Percentiles rank a stretch among this genome's conserved stretches.
Conservation (phyloP, 2,888 invertebrate species). For the Eupithecia inturbata region DNA sequence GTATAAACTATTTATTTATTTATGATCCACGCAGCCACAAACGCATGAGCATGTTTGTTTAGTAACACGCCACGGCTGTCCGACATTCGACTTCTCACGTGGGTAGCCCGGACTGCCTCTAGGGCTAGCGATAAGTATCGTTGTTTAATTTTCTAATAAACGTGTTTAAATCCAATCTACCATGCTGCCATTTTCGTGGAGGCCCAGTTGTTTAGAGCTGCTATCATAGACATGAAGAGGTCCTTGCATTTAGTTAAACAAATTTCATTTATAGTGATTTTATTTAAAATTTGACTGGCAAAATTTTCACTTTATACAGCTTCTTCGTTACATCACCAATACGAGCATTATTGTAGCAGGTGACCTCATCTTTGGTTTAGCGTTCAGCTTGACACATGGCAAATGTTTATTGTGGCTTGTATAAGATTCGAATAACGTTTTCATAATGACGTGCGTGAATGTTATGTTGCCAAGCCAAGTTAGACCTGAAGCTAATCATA, state of each 20-base stretch:
- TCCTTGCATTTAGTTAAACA: neutral
- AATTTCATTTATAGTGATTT: neutral
- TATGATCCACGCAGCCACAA: neutral
- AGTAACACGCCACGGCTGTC: neutral
- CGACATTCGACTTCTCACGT: constrained; percentile 3
- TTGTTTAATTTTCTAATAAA: constrained; percentile 9
- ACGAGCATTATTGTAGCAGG: constrained; percentile 11
- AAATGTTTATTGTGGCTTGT: constrained; percentile 3
- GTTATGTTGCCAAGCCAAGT: neutral
- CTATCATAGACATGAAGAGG: neutral
- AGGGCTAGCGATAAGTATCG: neutral
- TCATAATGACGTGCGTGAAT: neutral
- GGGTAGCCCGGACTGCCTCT: neutral
- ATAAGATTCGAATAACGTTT: neutral
- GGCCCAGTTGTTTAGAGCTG: neutral
- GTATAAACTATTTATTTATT: no score
- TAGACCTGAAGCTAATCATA: neutral
- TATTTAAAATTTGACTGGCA: neutral
- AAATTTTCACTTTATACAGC: constrained; percentile 9
- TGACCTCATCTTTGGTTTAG: constrained; percentile 28
- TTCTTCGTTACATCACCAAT: constrained; percentile 19
- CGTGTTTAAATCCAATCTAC: neutral
- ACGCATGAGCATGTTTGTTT: constrained; percentile 10
- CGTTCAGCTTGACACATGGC: constrained; percentile 8
- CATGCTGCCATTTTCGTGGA: neutral